Evolutionary conservation across 1,140 invertebrate genomes (phyloP).

Genomic region (Philotrypesis tridentata): DNA sequence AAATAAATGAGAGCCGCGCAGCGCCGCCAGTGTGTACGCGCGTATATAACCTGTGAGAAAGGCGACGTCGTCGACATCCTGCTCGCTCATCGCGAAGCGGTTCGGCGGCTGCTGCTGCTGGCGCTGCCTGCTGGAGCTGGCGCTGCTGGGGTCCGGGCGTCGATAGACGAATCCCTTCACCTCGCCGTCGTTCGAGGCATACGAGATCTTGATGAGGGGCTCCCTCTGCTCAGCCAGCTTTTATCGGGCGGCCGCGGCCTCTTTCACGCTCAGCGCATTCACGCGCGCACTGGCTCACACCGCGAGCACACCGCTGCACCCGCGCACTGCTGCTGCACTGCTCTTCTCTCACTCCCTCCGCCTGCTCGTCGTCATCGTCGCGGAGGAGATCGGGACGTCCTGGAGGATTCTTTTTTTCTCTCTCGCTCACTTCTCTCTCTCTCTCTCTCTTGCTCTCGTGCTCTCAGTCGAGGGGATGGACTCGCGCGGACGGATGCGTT

Average conservation of each 20-base stretch:
- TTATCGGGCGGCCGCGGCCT: conserved; percentile 37
- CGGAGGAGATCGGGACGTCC: not conserved
- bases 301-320: not conserved
- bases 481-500: not conserved
- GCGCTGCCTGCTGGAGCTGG: not conserved
- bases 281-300: too few species aligned
- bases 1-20: not conserved
- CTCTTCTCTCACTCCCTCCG: not conserved
- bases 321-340: not conserved
- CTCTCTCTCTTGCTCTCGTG: not conserved
- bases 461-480: not conserved
- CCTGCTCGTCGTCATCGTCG: too few species aligned
- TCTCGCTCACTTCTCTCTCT: not conserved
- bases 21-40: too few species aligned
- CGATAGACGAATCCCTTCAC: conserved; percentile 74
- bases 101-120: conserved; percentile 62
- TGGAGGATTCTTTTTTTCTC: not conserved
- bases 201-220: conserved; percentile 73
- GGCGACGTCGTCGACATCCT: conserved; percentile 93
- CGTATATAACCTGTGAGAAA: conserved; percentile 85
- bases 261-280: too few species aligned
- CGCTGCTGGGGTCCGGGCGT: conserved; percentile 48
- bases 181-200: conserved; percentile 72
- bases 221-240: conserved; percentile 71
- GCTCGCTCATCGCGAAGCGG: conserved; percentile 82